Evolutionary conservation across 2,113 vertebrate genomes (phyloP), one percentile per base, ranked within the genome.

Genomic region (Apteryx owenii): DNA sequence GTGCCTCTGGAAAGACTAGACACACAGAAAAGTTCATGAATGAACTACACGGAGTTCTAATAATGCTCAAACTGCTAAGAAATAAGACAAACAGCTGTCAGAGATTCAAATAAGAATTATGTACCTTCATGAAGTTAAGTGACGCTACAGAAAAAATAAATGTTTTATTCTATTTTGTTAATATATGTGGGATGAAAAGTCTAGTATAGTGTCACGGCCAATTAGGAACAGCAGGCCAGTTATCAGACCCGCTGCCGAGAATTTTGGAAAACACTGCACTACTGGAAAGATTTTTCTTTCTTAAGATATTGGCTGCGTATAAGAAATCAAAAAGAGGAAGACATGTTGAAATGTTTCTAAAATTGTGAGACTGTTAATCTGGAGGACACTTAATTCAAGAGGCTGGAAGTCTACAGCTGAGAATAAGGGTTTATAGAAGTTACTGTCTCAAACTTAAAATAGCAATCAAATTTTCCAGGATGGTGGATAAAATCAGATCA

Each of bases 41-140:
- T 48, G 60, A n/a, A 79, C 11, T 19, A 9, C 5, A 33, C 33
- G 0, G 0, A 12, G 53, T 6, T 44, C 19, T 76, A 76, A 44
- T 83, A 42, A 78, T 8, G 7, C 20, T 80, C 80, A 44, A 31
- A 61, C 50, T 83, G 13, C 20, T 83, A 70, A 65, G 56, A 70
- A 82, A 79, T 53, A 65, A n/a, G 8, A 4, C 6, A 64, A 73
- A 48, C 1, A 42, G 19, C 48, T n/a, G 40, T 1, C 79, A 50
- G 5, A 83, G 22, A 83, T 48, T 78, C 42, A 66, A 48, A 25
- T 23, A 51, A 51, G 23, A 53, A 60, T 33, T 60, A 4, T 29
- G 31, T 28, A 5, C 7, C 31, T 40, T 62, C 3, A 23, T 72
- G 40, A 72, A 38, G 29, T 80, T 38, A 44, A 62, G 14, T 72